Conservation (phyloP, 2,888 invertebrate genomes). For the Oscheius sp. region DNA sequence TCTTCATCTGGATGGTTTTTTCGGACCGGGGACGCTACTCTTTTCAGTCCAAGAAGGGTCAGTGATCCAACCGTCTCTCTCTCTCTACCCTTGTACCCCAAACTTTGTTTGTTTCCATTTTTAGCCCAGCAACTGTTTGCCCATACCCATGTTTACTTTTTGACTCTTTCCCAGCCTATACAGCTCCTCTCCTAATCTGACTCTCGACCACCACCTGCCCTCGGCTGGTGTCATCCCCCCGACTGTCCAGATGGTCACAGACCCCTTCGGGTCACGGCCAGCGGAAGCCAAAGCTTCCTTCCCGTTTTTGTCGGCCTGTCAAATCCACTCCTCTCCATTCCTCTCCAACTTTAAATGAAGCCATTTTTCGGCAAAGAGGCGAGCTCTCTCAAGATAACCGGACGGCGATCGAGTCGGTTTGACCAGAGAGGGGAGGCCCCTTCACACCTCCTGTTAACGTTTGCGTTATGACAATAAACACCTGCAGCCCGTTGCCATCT, state of each 20-base stretch:
- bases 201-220: slow-evolving; percentile 29
- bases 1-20: slow-evolving; percentile 25
- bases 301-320: too few relatives aligned
- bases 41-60: slow-evolving; percentile 16
- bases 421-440: too few relatives aligned
- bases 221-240: too few relatives aligned
- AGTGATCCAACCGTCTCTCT: slow-evolving; percentile 25
- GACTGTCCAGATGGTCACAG: too few relatives aligned
- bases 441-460: too few relatives aligned
- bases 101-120: neutral
- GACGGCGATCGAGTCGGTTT: slow-evolving; percentile 4
- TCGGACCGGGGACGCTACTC: too few relatives aligned
- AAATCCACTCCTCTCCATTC: neutral
- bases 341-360: slow-evolving; percentile 18
- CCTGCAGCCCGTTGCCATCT: too few relatives aligned
- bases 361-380: slow-evolving; percentile 10
- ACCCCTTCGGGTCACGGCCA: too few relatives aligned
- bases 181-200: neutral
- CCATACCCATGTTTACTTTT: neutral
- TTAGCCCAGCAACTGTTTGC: neutral
- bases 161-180: slow-evolving; percentile 4
- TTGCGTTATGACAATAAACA: too few relatives aligned
- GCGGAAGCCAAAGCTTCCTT: too few relatives aligned
- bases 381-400: slow-evolving; percentile 28
- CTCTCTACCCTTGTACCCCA: slow-evolving; percentile 25